Evolutionary conservation across 2,888 invertebrate species (phyloP).

Genomic region (Mythimna pallens): DNA sequence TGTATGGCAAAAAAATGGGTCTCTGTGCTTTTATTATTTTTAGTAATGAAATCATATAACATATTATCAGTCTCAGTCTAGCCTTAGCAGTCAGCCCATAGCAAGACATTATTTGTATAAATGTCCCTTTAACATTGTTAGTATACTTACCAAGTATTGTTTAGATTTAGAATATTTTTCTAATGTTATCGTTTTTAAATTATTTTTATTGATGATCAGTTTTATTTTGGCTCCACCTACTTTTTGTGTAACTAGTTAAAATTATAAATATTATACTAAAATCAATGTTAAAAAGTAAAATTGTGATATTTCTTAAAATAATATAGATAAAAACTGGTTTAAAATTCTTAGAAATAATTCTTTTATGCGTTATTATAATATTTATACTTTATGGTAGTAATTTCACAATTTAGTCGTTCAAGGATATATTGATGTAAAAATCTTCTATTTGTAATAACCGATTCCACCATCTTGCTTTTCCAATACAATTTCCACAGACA

Average conservation of each 20-base stretch:
- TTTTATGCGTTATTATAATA: too few species aligned
- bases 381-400: too few species aligned
- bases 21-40: neutral
- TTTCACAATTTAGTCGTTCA: too few species aligned
- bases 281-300: slow-evolving; percentile 37
- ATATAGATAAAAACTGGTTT: slow-evolving; percentile 7
- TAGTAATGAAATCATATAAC: neutral
- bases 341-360: neutral
- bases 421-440: too few species aligned
- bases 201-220: slow-evolving; percentile 51
- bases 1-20: too few species aligned
- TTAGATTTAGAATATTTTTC: slow-evolving; percentile 79
- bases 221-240: slow-evolving; percentile 39
- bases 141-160: slow-evolving; percentile 61
- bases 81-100: slow-evolving; percentile 24
- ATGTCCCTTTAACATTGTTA: slow-evolving; percentile 59
- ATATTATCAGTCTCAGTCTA: neutral
- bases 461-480: too few species aligned
- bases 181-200: slow-evolving; percentile 69
- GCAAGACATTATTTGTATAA: slow-evolving; percentile 41
- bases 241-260: neutral
- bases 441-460: too few species aligned
- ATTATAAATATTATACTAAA: slow-evolving; percentile 7
- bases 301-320: slow-evolving; percentile 55
- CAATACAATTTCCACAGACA: too few species aligned